phyloP scores from a whole-genome alignment of 2,113 vertebrate genomes.

The Odocoileus hemionus region DNA sequence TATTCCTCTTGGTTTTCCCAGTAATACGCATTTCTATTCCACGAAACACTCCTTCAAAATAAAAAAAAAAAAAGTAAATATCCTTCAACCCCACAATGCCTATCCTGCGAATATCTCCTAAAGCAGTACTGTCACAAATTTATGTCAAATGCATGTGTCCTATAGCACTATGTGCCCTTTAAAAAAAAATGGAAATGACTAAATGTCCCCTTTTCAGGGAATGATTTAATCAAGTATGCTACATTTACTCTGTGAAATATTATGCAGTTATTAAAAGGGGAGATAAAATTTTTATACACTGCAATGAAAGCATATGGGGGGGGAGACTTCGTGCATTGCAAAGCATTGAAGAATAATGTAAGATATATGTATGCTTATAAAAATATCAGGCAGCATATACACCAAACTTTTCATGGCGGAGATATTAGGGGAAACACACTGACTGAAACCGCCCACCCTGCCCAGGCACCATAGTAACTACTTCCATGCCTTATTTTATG shows the following conservation, averaged over 20 bases:
- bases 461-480: not conserved
- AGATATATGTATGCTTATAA: not conserved
- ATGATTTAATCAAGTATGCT: not conserved
- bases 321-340: not conserved
- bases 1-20: not conserved
- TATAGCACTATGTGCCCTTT: not conserved
- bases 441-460: fast-evolving
- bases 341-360: not conserved
- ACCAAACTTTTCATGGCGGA: not conserved
- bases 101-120: not conserved
- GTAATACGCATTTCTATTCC: not conserved
- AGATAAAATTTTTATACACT: not conserved
- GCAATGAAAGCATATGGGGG: not conserved
- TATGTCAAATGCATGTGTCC: not conserved
- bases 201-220: not conserved
- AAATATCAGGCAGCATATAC: not conserved
- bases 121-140: not conserved
- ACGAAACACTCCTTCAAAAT: not conserved
- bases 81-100: not conserved
- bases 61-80: not conserved
- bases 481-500: not conserved
- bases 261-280: not conserved
- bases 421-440: not conserved
- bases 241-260: not conserved
- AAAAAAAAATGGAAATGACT: not conserved